Evolutionary conservation across 2,113 vertebrate genomes (phyloP).

Genomic region (Colistium nudipinnis): DNA sequence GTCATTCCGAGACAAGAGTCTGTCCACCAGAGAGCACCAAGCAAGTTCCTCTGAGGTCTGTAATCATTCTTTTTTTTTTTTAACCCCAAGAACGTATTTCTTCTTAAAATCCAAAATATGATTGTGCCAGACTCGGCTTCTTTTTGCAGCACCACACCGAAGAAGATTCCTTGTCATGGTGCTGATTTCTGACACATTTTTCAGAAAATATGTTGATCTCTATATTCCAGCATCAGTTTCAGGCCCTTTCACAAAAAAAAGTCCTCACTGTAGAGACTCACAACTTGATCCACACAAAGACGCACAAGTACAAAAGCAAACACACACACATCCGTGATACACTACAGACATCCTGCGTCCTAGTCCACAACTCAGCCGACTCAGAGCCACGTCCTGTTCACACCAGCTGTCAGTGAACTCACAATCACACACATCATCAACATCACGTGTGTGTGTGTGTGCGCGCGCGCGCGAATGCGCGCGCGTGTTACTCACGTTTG

Average conservation of each 20-base stretch:
- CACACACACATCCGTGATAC: neutral
- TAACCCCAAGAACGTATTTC: too few species aligned
- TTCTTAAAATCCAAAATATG: too few species aligned
- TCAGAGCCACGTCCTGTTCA: too few species aligned
- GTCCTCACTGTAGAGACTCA: neutral
- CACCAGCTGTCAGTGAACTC: too few species aligned
- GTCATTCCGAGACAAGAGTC: neutral
- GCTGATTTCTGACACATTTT: neutral
- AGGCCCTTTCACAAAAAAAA: neutral
- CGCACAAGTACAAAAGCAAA: neutral
- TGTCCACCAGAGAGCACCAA: neutral
- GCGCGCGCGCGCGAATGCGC: too few species aligned
- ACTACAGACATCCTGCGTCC: too few species aligned
- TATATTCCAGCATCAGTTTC: neutral
- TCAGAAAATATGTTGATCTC: neutral
- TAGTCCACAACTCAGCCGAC: too few species aligned
- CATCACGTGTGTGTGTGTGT: too few species aligned
- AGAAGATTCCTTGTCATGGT: too few species aligned
- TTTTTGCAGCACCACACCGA: neutral
- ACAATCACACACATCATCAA: too few species aligned
- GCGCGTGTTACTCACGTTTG: slow-evolving; percentile 52
- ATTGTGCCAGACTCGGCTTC: too few species aligned
- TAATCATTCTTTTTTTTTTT: too few species aligned
- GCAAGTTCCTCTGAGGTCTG: neutral
- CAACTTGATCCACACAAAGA: neutral